phyloP scores from a whole-genome alignment of 2,113 vertebrate species.

The Labeo rohita region DNA sequence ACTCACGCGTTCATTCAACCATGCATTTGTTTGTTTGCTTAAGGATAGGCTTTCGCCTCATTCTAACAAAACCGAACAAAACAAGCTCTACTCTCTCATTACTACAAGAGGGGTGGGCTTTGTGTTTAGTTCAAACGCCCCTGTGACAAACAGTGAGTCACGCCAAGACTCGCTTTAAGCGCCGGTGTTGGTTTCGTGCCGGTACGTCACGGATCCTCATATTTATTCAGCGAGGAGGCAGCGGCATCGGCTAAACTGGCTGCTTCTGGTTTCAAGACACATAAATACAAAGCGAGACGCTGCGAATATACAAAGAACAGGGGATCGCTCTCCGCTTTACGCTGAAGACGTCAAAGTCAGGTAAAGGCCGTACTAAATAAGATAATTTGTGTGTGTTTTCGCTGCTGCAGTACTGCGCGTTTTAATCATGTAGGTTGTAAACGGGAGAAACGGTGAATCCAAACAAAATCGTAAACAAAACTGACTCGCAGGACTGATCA shows the following conservation, averaged over 20 bases:
- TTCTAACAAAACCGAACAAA: not conserved
- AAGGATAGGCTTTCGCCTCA: not conserved
- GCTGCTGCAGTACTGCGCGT: not conserved
- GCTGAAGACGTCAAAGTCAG: conserved; percentile 77
- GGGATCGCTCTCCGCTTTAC: conserved; percentile 58
- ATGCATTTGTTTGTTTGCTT: not conserved
- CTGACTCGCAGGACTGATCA: conserved; percentile 22
- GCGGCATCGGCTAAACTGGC: conserved; percentile 75
- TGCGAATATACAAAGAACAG: conserved; percentile 66
- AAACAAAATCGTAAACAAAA: conserved; percentile 48
- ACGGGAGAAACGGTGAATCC: not conserved
- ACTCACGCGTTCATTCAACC: not conserved
- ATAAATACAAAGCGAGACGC: conserved; percentile 78
- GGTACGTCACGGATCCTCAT: conserved; percentile 64
- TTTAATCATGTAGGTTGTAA: not conserved
- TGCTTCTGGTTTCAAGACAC: conserved; percentile 80
- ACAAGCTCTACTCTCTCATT: not conserved
- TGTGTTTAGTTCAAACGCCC: not conserved
- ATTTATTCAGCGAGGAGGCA: conserved; percentile 72
- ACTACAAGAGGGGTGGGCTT: not conserved
- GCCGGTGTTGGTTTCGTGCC: conserved; percentile 33
- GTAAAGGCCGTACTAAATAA: conserved; percentile 56
- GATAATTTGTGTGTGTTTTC: not conserved
- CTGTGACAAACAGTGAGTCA: conserved; percentile 10
- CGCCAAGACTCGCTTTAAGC: not conserved